Base-by-base conservation (phyloP, 2,888 invertebrate genomes). In the Stenodema calcarata region DNA sequence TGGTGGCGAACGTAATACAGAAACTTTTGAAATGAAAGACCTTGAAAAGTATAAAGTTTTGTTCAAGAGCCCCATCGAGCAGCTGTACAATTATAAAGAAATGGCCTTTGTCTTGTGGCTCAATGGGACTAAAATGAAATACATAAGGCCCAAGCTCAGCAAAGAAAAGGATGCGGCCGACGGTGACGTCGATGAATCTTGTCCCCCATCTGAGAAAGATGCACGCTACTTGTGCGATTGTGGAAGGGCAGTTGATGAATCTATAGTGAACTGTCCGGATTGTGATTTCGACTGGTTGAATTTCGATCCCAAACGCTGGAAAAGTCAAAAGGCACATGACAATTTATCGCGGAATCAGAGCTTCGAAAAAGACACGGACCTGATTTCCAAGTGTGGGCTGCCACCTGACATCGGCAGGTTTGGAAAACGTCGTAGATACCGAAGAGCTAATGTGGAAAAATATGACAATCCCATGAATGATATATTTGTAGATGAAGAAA, bases 401-500 rank as follows among this genome's bases (percentile, higher is more conserved):
- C 0, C 7, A 1, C 1, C 69, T 1, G 18, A 27, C 0, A 2
- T 35, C 4, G 7, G 35, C 35, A 62, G 18, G 23, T 1, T 23
- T 16, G 11, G 14, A 1, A 18, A 16, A 23, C 54, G 62, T 30
- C 28, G 23, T 1, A 80, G 7, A 30, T 27, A 12, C 28, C 23
- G 42, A 23, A 69, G 62, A 70, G 62, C n/a, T 23, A 16, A n/a
- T 4, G 18, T 69, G 12, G 69, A 82, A 0, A 35, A 27, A 16
- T 82, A 82, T 18, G 82, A 82, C 0, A 30, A 23, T 18, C 82
- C 82, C n/a, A 82, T 82, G 82, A 82, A 82, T 23, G 82, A 82
- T 69, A 62, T 82, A 82, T 82, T 82, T 18, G 82, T 82, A 14
- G 69, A 69, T 11, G 62, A 82, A 62, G 82, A 82, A 69, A 14